Evolutionary conservation across 2,113 vertebrate genomes (phyloP).

Genomic region (Monarcha castaneiventris): DNA sequence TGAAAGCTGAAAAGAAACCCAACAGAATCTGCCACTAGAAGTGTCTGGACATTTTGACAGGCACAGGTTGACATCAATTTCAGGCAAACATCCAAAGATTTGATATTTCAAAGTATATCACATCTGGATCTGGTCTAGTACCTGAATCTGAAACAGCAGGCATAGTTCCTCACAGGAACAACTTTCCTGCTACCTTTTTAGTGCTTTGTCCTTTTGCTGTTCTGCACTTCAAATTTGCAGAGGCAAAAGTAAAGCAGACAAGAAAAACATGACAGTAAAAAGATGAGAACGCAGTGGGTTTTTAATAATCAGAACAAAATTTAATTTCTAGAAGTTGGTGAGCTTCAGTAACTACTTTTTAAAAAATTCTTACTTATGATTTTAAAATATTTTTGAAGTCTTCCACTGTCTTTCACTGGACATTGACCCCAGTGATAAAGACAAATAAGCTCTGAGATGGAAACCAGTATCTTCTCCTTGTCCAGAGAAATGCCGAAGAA

Average conservation of each 20-base stretch:
- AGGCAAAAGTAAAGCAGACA: neutral
- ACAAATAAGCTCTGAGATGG: neutral
- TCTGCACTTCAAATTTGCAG: neutral
- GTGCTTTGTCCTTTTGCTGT: neutral
- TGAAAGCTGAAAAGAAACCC: neutral
- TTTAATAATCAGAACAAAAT: neutral
- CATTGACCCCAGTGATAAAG: neutral
- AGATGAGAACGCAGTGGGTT: rapidly evolving
- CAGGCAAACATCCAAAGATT: neutral
- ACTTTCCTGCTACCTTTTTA: neutral
- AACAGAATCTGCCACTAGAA: neutral
- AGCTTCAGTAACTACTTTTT: neutral
- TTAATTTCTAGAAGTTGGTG: neutral
- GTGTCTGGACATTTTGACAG: neutral
- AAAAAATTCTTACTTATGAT: neutral
- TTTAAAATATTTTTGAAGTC: neutral
- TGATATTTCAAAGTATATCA: neutral
- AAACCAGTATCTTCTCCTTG: neutral
- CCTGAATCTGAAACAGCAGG: neutral
- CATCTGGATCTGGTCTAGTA: neutral
- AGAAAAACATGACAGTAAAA: neutral
- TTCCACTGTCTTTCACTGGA: neutral
- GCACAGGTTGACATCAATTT: neutral
- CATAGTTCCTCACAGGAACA: neutral
- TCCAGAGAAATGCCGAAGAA: neutral